Base-by-base conservation (phyloP, 2,113 vertebrate species). In the Bufo bufo region DNA sequence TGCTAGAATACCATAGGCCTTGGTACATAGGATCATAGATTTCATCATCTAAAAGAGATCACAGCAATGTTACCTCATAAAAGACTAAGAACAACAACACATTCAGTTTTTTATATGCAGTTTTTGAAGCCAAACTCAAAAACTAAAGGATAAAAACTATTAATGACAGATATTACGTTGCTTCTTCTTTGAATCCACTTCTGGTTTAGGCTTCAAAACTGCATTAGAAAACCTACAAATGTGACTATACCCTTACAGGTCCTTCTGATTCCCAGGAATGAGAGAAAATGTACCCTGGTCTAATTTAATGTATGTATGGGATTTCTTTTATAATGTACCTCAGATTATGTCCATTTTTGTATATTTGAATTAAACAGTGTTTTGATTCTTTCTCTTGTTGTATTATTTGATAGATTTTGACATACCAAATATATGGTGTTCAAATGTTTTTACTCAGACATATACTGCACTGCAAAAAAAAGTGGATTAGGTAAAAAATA, bases 281-380 rank as follows among this genome's bases (percentile, higher is more conserved):
- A 56, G 12, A 13, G n/a, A 61, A 82, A 84, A 78, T 66, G 11
- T 50, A 14, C 71, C 59, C 50, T 84, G 82, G 58, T 84, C 74
- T 89, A 77, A 56, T 77, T 66, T 77, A 50, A 88, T 71, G 82
- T 84, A 65, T 89, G 72, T 88, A 78, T 56, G 81, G 72, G 61
- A 78, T 88, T 84, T 75, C 72, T 89, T 89, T 89, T 84, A 89
- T 77, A 54, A 77, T 89, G 87, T 89, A 89, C 82, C 87, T 89
- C 87, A 84, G 74, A 89, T 89, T 33, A 89, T 89, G 87, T 89
- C 58, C 72, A 66, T 84, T 89, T 89, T 89, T 89, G 87, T 89
- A 89, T 88, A 88, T 88, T 88, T 84, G 87, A 89, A 89, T 89
- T 89, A 89, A 89, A 87, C 59, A 84, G 87, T 84, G 87, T 84